Conservation (phyloP, 2,797 vertebrate genomes). For the Scleropages formosus region DNA sequence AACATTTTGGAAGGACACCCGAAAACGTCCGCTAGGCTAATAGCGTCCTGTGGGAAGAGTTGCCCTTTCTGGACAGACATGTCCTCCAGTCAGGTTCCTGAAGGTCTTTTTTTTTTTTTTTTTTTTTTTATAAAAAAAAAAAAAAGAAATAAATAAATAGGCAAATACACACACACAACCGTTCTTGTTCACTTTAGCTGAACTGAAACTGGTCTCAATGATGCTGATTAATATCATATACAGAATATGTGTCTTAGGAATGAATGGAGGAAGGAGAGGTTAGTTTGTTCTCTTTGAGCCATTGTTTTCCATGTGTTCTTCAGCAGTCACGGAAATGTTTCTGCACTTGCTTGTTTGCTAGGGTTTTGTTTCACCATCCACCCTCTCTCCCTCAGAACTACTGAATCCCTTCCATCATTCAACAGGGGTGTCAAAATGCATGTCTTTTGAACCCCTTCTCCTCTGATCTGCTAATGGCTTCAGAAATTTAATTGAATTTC, state of each 20-base stretch:
- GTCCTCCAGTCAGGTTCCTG: constrained; percentile 20
- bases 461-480: too few relatives aligned
- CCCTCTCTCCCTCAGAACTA: too few relatives aligned
- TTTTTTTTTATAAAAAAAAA: too few relatives aligned
- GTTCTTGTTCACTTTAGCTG: not conserved
- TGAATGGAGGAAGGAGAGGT: too few relatives aligned
- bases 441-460: too few relatives aligned
- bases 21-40: constrained; percentile 32
- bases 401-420: too few relatives aligned
- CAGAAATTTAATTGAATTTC: too few relatives aligned
- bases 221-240: not conserved
- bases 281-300: not conserved
- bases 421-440: too few relatives aligned
- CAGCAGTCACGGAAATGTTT: constrained; percentile 14
- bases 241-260: not conserved
- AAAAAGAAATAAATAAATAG: too few relatives aligned
- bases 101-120: too few relatives aligned
- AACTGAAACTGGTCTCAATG: not conserved
- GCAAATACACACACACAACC: not conserved
- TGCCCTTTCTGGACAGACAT: constrained; percentile 40
- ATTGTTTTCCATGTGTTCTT: not conserved
- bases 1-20: constrained; percentile 28
- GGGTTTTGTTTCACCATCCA: constrained; percentile 37
- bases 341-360: constrained; percentile 24
- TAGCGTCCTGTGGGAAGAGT: constrained; percentile 39